Base-by-base conservation (phyloP, 1,140 invertebrate genomes). In the Drosophila varians region DNA sequence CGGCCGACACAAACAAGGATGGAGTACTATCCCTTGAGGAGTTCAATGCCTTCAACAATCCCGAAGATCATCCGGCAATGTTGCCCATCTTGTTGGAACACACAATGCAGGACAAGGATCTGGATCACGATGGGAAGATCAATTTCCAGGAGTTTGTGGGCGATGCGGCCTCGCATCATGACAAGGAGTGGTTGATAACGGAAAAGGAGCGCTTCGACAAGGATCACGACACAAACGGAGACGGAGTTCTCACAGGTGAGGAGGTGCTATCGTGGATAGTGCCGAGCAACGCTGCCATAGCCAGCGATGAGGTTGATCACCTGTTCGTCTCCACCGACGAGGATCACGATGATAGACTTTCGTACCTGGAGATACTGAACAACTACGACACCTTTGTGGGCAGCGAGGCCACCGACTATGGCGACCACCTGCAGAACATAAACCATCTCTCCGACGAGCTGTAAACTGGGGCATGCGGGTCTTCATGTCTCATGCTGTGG, bases 361-460 rank as follows among this genome's bases (percentile, higher is more conserved):
- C 95, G 0, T 96, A 96, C 90, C 92, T 96, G 5, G 98, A 99
- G 93, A 95, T 99, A 47, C 90, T 99, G 0, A 93, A 95, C 12
- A 96, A 98, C 90, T 95, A 99, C 90, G 96, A 98, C 65, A 94
- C 95, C 36, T 99, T 99, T 92, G 97, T 99, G 11, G 98, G 98
- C 11, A 98, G 97, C 90, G 97, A 99, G 93, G 98, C 96, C 0
- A 98, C 97, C n/a, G 97, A 98, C 90, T 99, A 97, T 92, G 98
- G 97, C 2, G 95, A 97, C 86, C 96, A 98, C 91, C 93, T 98
- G 34, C 94, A 96, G 48, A 95, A 96, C 75, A 94, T 96, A 52
- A 91, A 92, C 12, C 95, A 96, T 60, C 96, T 97, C 77, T 92
- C 94, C 56, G 96, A 98, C 84, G 97, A 98, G 92, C 93, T 98